Conservation (phyloP, 23 tunicate genomes). For the Ciona savignyi region DNA sequence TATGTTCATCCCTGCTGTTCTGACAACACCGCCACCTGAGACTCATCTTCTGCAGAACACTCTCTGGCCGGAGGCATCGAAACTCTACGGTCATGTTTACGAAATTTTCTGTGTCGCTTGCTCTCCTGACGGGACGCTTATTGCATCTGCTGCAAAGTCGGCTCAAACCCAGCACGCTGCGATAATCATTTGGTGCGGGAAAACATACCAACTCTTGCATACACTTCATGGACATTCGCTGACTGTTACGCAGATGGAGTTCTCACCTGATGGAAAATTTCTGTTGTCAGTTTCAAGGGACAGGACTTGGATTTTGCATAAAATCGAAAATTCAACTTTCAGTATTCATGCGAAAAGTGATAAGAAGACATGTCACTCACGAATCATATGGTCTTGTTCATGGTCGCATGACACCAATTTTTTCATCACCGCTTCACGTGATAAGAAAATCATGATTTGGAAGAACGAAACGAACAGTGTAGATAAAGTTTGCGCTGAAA, state of each 20-base stretch:
- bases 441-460: slow-evolving; percentile 86
- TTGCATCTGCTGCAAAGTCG: slow-evolving; percentile 93
- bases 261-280: slow-evolving; percentile 61
- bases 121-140: slow-evolving; percentile 40
- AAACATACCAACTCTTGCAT: slow-evolving; percentile 39
- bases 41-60: slow-evolving; percentile 92
- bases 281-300: slow-evolving; percentile 90
- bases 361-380: slow-evolving; percentile 67
- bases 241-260: slow-evolving; percentile 90
- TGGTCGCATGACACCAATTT: slow-evolving; percentile 67
- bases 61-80: slow-evolving; percentile 89
- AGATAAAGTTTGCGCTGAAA: background rate
- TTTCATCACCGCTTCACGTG: slow-evolving; percentile 84
- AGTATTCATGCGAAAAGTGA: slow-evolving; percentile 43
- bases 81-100: slow-evolving; percentile 92
- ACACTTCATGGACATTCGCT: slow-evolving; percentile 55
- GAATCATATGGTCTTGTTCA: slow-evolving; percentile 91
- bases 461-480: slow-evolving; percentile 8
- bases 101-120: slow-evolving; percentile 85
- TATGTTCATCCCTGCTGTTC: slow-evolving; percentile 39
- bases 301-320: slow-evolving; percentile 69
- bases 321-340: slow-evolving; percentile 3
- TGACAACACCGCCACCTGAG: slow-evolving; percentile 80
- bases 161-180: slow-evolving; percentile 65
- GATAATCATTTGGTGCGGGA: slow-evolving; percentile 49